phyloP scores from a whole-genome alignment of 1,140 invertebrate species.

The Parasteatoda tepidariorum region DNA sequence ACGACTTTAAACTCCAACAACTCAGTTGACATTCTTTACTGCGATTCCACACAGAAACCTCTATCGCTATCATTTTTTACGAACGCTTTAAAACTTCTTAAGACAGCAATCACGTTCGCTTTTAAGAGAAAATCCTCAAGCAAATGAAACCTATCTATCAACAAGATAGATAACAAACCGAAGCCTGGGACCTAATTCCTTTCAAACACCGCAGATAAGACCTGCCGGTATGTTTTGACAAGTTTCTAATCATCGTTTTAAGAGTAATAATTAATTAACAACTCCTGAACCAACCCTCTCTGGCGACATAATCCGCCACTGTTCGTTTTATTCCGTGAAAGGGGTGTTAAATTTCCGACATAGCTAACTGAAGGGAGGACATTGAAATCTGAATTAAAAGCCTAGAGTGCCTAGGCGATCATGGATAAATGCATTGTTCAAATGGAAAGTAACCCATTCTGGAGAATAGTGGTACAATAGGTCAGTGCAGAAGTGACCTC shows the following conservation, averaged over 20 bases:
- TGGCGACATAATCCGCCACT: background rate
- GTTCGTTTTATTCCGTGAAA: background rate
- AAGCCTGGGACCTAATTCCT: background rate
- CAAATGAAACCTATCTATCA: background rate
- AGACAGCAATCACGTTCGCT: background rate
- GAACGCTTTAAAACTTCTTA: background rate
- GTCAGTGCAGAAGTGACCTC: background rate
- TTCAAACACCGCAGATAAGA: background rate
- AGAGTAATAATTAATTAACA: conserved; percentile 48
- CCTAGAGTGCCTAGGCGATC: background rate
- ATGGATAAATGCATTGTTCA: background rate
- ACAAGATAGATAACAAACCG: conserved; percentile 6
- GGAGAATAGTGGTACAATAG: background rate
- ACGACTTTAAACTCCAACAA: no score
- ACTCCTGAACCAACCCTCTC: background rate
- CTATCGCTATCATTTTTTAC: no score
- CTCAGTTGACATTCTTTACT: no score
- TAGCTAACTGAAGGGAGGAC: background rate
- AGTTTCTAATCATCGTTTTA: conserved; percentile 42
- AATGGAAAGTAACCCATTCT: background rate
- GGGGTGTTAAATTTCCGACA: background rate
- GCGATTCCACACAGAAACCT: no score
- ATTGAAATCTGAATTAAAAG: conserved; percentile 35
- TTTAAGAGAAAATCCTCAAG: background rate
- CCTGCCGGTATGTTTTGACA: conserved; percentile 36